Evolutionary conservation across 2,888 invertebrate species (phyloP).

Genomic region (Sacculina carcini): DNA sequence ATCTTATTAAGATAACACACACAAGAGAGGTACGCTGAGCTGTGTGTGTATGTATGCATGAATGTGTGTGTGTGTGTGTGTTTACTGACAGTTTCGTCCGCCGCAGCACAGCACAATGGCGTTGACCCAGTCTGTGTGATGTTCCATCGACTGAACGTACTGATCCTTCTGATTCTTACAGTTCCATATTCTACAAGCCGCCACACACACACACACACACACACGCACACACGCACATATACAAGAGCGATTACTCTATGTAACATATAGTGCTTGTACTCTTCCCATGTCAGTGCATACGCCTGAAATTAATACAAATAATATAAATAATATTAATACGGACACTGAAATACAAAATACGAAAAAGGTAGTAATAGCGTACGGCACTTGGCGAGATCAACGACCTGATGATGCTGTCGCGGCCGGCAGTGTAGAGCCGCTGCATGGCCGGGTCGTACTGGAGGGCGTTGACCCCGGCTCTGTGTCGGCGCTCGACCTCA

Average conservation of each 20-base stretch:
- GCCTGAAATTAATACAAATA: too few species aligned
- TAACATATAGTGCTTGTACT: neutral
- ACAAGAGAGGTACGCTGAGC: too few species aligned
- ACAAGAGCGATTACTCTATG: neutral
- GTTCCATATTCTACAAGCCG: conserved; percentile 46
- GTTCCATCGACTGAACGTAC: conserved; percentile 91
- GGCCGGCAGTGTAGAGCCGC: conserved; percentile 77
- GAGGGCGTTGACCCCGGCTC: conserved; percentile 84
- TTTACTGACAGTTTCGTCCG: conserved; percentile 57
- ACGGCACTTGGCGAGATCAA: conserved; percentile 18
- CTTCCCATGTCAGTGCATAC: too few species aligned
- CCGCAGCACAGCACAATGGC: conserved; percentile 93
- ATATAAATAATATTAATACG: too few species aligned
- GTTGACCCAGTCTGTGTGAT: conserved; percentile 99
- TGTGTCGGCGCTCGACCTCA: conserved; percentile 72
- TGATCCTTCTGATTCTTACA: conserved; percentile 35
- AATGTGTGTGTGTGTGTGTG: too few species aligned
- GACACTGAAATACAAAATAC: neutral
- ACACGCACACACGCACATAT: too few species aligned
- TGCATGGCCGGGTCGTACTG: conserved; percentile 69
- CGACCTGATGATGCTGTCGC: conserved; percentile 78
- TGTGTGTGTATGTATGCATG: too few species aligned
- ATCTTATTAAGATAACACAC: too few species aligned
- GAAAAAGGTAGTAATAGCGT: neutral
- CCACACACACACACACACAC: too few species aligned